Percentiles rank a stretch among this genome's conserved stretches.
Evolutionary conservation across 2,888 invertebrate species (phyloP).

Genomic region (Diogma glabrata): DNA sequence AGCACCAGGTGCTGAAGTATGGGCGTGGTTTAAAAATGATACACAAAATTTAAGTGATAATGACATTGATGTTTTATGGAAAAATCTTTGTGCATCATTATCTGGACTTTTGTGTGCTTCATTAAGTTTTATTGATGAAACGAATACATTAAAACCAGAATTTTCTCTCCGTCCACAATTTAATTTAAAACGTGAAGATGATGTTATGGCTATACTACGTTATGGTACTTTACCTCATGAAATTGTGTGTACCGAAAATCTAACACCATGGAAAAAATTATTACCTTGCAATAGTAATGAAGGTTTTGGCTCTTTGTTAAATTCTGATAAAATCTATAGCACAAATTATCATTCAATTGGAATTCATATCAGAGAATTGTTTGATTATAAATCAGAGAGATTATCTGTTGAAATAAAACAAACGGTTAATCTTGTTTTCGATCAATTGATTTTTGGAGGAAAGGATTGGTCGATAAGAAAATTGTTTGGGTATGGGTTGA

Average conservation of each 20-base stretch:
- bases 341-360: constrained; percentile 87
- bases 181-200: constrained; percentile 13
- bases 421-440: constrained; percentile 79
- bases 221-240: constrained; percentile 92
- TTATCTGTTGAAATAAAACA: constrained; percentile 70
- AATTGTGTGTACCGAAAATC: constrained; percentile 96
- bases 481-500: constrained; percentile 76
- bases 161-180: constrained; percentile 63
- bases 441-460: constrained; percentile 46
- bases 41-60: constrained; percentile 31
- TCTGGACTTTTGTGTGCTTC: constrained; percentile 96
- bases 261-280: constrained; percentile 97
- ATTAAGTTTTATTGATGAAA: constrained; percentile 80
- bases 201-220: background rate
- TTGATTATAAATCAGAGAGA: constrained; percentile 37
- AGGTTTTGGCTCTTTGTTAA: constrained; percentile 78
- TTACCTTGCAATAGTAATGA: constrained; percentile 86
- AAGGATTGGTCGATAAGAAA: constrained; percentile 70
- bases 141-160: constrained; percentile 73
- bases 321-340: constrained; percentile 83
- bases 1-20: constrained; percentile 87
- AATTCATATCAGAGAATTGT: constrained; percentile 67
- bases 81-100: constrained; percentile 74
- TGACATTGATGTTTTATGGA: constrained; percentile 70
- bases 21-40: constrained; percentile 74